phyloP scores from a whole-genome alignment of 2,888 invertebrate species.

The Stratiomys singularior region DNA sequence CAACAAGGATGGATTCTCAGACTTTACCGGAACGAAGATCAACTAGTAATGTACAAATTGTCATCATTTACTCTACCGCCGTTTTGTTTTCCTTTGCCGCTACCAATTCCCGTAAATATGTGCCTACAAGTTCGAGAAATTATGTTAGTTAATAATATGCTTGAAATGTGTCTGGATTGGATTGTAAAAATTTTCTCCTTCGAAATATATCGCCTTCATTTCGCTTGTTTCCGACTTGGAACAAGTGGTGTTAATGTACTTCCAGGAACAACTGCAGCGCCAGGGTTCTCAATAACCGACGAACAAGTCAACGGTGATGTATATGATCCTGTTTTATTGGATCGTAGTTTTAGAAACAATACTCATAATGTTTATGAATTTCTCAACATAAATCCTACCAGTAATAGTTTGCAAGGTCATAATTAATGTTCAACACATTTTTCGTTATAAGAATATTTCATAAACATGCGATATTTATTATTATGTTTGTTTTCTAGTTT shows the following conservation, averaged over 20 bases:
- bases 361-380: too few relatives aligned
- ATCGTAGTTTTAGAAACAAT: constrained; percentile 3
- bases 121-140: constrained; percentile 47
- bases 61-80: constrained; percentile 48
- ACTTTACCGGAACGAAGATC: too few relatives aligned
- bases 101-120: constrained; percentile 41
- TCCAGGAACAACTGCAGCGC: not conserved
- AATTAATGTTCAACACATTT: too few relatives aligned
- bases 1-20: constrained; percentile 24
- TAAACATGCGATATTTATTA: too few relatives aligned
- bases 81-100: constrained; percentile 47
- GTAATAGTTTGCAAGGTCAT: too few relatives aligned
- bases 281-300: not conserved
- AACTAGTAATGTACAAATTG: constrained; percentile 45
- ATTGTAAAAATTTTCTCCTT: constrained; percentile 31
- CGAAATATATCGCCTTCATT: constrained; percentile 45
- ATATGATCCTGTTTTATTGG: constrained; percentile 45
- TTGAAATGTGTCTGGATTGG: constrained; percentile 49
- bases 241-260: constrained; percentile 26
- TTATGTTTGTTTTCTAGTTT: too few relatives aligned
- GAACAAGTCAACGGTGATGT: constrained; percentile 44
- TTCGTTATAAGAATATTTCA: too few relatives aligned
- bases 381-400: too few relatives aligned
- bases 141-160: constrained; percentile 21
- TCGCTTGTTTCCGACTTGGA: constrained; percentile 44